Evolutionary conservation across 2,797 vertebrate genomes (phyloP).

Genomic region (Anguilla anguilla): DNA sequence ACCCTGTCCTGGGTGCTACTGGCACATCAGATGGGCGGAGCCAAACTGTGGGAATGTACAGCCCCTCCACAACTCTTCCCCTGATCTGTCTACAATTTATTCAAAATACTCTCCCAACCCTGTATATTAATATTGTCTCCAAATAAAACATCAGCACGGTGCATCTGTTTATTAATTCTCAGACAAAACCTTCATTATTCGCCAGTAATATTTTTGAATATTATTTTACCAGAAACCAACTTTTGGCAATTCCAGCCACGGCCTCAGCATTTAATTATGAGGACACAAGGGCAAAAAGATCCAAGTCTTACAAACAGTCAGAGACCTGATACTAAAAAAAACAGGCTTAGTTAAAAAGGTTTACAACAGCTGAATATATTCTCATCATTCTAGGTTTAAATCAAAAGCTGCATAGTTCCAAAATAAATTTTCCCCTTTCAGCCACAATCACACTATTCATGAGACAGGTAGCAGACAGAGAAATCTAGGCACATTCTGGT

Average conservation of each 20-base stretch:
- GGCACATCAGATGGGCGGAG: neutral
- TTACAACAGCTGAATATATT: neutral
- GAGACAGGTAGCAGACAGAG: neutral
- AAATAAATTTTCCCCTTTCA: neutral
- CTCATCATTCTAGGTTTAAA: no score
- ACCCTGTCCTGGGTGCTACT: neutral
- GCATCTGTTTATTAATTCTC: neutral
- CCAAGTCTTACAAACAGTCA: neutral
- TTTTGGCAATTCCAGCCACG: slow-evolving; percentile 14
- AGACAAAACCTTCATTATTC: neutral
- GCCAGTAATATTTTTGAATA: neutral
- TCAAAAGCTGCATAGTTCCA: neutral
- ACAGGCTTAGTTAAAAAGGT: neutral
- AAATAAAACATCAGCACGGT: neutral
- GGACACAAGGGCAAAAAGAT: slow-evolving; percentile 7
- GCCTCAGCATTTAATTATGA: slow-evolving; percentile 26
- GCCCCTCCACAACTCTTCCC: no score
- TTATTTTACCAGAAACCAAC: neutral
- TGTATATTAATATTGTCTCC: neutral
- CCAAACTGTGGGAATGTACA: neutral
- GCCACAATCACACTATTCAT: neutral
- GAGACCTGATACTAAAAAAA: neutral
- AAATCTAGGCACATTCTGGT: neutral
- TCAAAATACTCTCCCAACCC: neutral
- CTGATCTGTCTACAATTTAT: neutral